Base-by-base conservation (phyloP, 2,888 invertebrate genomes). In the Mimachlamys varia region DNA sequence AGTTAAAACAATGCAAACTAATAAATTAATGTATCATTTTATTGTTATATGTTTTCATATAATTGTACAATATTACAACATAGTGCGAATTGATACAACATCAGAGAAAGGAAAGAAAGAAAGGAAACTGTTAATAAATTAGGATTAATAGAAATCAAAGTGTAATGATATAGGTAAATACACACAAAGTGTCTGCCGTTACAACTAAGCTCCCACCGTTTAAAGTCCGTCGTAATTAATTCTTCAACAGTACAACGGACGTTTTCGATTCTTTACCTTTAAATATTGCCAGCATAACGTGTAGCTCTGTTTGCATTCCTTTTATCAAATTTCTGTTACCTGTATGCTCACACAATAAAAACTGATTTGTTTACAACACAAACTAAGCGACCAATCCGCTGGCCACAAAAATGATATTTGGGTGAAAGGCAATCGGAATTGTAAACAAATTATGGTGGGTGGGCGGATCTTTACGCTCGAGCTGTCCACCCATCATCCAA, bases 261-360 rank as follows among this genome's bases (percentile, higher is more conserved):
- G 76, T 12, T 10, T 76, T 76, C 5, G 27, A 33, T 33, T 76
- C 76, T 33, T 15, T 76, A 76, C 76, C 76, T 76, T 76, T 76
- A 76, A 76, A 76, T 3, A 76, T 76, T 10, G 7, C 0, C 33
- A 22, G 33, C 76, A 76, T 76, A 33, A 76, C 76, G 33, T 33
- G 22, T 76, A 76, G 33, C 53, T 76, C 76, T 76, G 76, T 76
- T 76, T 76, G 76, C 76, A 33, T 76, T 76, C 76, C 27, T 33
- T 76, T 76, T 76, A 76, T 76, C 76, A 76, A 76, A 76, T 76
- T 76, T 76, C 76, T 76, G 76, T 76, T 76, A 76, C 76, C 76
- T 76, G 76, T 76, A 22, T 76, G 33, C 22, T 76, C 76, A 76
- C 33, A 76, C 76, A 76, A 76, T 76, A 76, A 76, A 76, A 76